These are phyloP conservation scores for Xiphias gladius DNA, from an alignment of 2,113 vertebrate species.

Conservation along the genomic window DNA sequence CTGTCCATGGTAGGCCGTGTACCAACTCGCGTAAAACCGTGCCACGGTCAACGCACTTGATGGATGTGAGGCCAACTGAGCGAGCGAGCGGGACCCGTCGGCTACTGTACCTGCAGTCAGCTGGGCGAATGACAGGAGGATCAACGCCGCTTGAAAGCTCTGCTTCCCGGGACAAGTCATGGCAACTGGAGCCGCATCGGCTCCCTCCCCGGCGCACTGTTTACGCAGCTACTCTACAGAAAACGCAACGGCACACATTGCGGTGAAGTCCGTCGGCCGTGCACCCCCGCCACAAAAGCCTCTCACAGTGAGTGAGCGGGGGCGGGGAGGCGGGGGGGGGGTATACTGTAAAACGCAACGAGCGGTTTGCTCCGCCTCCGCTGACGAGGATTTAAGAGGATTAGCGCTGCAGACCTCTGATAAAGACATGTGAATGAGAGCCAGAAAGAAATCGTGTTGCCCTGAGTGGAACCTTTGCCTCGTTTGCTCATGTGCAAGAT, in stretches of 20 bases:
- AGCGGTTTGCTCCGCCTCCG: constrained; percentile 78
- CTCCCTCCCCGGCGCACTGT: constrained; percentile 46
- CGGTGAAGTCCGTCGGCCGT: constrained; percentile 31
- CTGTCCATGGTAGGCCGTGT: background rate
- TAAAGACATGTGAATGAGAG: constrained; percentile 72
- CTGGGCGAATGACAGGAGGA: constrained; percentile 79
- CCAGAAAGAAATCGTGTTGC: constrained; percentile 39
- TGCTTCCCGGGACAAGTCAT: constrained; percentile 79
- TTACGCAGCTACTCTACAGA: constrained; percentile 43
- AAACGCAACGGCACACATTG: constrained; percentile 33
- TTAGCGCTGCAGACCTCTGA: constrained; percentile 75
- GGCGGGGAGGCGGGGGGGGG: too few species aligned
- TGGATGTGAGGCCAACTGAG: background rate
- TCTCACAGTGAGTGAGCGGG: constrained; percentile 47
- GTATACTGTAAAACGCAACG: constrained; percentile 53
- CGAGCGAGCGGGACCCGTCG: background rate
- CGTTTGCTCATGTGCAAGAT: too few species aligned
- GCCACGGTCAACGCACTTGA: background rate
- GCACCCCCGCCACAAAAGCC: constrained; percentile 41
- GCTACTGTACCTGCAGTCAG: constrained; percentile 79
- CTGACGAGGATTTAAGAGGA: constrained; percentile 76
- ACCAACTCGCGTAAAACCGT: background rate
- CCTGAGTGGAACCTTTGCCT: too few species aligned
- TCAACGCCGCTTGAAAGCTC: constrained; percentile 76
- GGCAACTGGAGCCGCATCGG: constrained; percentile 72